A percentile compares a stretch with the other conserved stretches of the same genome.
These are phyloP conservation scores for Acheta domesticus DNA, from an alignment of 2,888 invertebrate species.

Conservation along the genomic window DNA sequence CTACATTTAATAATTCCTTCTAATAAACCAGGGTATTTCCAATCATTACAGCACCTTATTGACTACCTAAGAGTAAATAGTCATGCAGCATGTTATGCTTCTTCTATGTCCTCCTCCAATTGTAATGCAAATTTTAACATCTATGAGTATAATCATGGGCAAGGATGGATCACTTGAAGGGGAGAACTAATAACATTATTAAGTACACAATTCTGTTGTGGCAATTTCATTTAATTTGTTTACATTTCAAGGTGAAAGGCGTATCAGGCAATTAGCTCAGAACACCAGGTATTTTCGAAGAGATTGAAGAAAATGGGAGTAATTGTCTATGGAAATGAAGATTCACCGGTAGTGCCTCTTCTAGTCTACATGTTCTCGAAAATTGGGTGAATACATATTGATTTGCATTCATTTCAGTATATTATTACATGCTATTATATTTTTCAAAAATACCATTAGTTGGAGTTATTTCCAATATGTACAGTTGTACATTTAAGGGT, in stretches of 20 bases:
- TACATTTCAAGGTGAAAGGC: slow-evolving; percentile 47
- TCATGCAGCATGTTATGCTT: slow-evolving; percentile 82
- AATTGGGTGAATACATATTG: slow-evolving; percentile 66
- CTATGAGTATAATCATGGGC: slow-evolving; percentile 85
- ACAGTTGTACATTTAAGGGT: no score
- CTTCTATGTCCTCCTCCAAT: slow-evolving; percentile 86
- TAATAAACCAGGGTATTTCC: no score
- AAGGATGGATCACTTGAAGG: slow-evolving; percentile 72
- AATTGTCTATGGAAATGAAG: slow-evolving; percentile 86
- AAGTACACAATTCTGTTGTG: background rate
- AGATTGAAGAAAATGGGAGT: slow-evolving; percentile 84
- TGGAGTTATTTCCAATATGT: no score
- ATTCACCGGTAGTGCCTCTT: slow-evolving; percentile 96
- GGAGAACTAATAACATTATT: slow-evolving; percentile 22
- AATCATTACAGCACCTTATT: slow-evolving; percentile 60
- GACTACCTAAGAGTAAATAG: slow-evolving; percentile 72
- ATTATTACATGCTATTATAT: no score
- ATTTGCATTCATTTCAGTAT: background rate
- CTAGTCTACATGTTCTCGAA: slow-evolving; percentile 92
- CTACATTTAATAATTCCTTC: background rate
- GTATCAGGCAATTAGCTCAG: slow-evolving; percentile 68
- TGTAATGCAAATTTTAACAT: slow-evolving; percentile 83
- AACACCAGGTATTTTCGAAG: slow-evolving; percentile 81
- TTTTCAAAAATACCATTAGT: no score
- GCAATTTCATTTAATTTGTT: no score